Evolutionary conservation across 2,797 vertebrate genomes (phyloP), one percentile per base, ranked within the genome.

Genomic region (Sebastes elongatus): DNA sequence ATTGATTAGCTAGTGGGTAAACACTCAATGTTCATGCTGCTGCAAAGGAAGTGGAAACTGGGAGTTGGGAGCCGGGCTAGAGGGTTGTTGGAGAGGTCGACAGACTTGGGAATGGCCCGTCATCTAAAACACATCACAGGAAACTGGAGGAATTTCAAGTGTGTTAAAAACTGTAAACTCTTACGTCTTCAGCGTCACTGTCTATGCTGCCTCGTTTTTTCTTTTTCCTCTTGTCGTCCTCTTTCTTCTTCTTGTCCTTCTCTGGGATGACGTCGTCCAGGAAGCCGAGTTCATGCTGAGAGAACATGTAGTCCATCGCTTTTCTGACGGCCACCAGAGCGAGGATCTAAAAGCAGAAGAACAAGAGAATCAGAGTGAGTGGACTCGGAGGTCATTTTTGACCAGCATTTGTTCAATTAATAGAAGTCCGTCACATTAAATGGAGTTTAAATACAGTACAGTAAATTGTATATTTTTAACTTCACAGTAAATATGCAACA

Each of bases 221-320:
- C 67, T 99, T 99, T 87, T 97, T 99, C 89, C 97, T 97, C 95
- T 98, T 99, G 84, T 99, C 98, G 0, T 99, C 98, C 86, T 99
- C 98, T 71, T 98, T 99, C 95, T 99, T 99, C 86, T 99, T 99
- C 96, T 99, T 99, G 91, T 99, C 98, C 88, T 99, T 99, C 94
- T 99, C 98, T 49, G 98, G 98, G 94, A 99, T 99, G 79, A 99
- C 96, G 22, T 99, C 98, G 0, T 99, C 98, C 22, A 99, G 96
- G 92, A 98, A 99, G 91, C 98, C 94, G 78, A 99, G 96, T 87
- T 99, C 97, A 0, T 98, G 97, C 92, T 99, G 98, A 57, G 98
- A 98, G 94, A 98, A 99, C 93, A 99, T 79, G 95, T 97, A 98
- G 93, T 99, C 98, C 98, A 99, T 97, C 49, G 95, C 97, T 90